Percentiles rank a stretch among this genome's conserved stretches.
Conservation (phyloP, 2,888 invertebrate genomes). For the Hydriomena furcata region DNA sequence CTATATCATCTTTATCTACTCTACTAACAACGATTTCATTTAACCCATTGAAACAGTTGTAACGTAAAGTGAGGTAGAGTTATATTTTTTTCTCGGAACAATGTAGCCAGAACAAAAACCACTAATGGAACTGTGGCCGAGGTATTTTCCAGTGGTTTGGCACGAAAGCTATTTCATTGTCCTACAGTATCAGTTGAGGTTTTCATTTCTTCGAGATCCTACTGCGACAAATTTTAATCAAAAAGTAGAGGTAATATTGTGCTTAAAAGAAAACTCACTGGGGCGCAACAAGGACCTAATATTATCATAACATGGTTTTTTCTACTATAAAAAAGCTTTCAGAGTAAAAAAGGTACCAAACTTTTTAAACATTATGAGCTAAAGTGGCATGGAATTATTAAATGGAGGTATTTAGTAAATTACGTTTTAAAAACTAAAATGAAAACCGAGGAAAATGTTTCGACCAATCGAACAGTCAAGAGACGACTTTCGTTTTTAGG, state of each 20-base stretch:
- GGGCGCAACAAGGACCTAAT: no score
- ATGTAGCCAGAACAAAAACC: conserved; percentile 29
- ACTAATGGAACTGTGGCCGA: conserved; percentile 28
- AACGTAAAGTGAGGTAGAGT: not conserved
- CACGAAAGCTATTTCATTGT: conserved; percentile 7
- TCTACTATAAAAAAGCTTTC: no score
- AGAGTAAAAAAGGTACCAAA: no score
- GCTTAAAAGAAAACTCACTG: no score
- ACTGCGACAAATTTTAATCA: not conserved
- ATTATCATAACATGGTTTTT: no score
- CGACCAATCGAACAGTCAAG: no score
- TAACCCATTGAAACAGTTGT: not conserved
- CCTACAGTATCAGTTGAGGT: not conserved
- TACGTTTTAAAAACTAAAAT: no score
- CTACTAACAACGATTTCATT: not conserved
- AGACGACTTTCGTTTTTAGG: no score
- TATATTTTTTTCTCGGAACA: conserved; percentile 7
- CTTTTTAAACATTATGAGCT: no score
- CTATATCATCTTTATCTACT: not conserved
- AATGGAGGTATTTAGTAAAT: no score
- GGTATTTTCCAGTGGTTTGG: conserved; percentile 7
- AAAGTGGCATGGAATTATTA: no score
- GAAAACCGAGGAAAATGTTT: no score
- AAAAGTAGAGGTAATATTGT: not conserved
- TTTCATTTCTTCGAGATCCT: conserved; percentile 5